Conservation (phyloP, 2,113 vertebrate genomes). For the Struthidea cinerea region DNA sequence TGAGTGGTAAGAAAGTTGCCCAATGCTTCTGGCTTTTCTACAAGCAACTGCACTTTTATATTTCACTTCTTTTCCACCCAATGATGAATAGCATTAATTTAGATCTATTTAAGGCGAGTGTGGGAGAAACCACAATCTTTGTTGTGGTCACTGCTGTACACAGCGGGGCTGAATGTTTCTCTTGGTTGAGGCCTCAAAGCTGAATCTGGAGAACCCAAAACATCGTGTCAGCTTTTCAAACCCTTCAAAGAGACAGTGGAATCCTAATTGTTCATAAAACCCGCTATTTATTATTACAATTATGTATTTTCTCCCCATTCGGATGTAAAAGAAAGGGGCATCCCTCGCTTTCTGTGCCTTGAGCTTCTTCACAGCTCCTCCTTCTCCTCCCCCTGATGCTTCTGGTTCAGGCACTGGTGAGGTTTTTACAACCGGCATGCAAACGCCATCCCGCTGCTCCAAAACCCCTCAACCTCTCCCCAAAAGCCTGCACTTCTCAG, state of each 20-base stretch:
- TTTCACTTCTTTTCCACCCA: constrained; percentile 80
- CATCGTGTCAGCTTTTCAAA: constrained; percentile 63
- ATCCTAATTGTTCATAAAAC: constrained; percentile 68
- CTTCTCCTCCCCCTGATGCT: neutral
- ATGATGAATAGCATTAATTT: constrained; percentile 89
- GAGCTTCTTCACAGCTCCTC: constrained; percentile 15
- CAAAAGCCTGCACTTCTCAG: neutral
- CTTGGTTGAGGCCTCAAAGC: constrained; percentile 72
- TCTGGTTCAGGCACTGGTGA: neutral
- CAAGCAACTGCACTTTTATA: constrained; percentile 71
- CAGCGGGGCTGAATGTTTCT: constrained; percentile 79
- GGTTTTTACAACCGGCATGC: neutral
- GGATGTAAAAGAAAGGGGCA: constrained; percentile 28
- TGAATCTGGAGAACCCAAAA: constrained; percentile 68
- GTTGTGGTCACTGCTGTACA: constrained; percentile 91
- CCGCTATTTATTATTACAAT: constrained; percentile 59
- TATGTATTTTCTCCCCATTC: constrained; percentile 1
- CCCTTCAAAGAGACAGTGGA: constrained; percentile 62
- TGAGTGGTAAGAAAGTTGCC: constrained; percentile 67
- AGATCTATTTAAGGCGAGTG: constrained; percentile 86
- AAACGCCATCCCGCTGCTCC: neutral
- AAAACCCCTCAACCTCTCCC: neutral
- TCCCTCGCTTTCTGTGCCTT: neutral
- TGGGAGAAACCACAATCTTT: constrained; percentile 91
- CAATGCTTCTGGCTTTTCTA: constrained; percentile 69